Conservation (phyloP, 2,888 invertebrate genomes). For the Aquatica leii region DNA sequence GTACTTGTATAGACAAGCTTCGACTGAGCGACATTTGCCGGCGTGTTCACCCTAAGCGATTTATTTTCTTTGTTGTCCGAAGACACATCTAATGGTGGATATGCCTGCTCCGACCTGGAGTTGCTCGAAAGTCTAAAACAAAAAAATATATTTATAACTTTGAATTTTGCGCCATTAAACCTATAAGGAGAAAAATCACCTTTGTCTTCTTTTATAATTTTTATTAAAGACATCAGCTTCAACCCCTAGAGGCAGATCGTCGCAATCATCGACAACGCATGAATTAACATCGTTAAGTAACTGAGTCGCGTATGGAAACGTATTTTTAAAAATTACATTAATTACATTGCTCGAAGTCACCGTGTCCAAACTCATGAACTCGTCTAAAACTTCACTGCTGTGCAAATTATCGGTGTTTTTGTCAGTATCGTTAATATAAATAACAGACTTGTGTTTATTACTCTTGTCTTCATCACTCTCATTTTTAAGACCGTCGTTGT, state of each 20-base stretch:
- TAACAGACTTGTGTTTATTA: conserved; percentile 56
- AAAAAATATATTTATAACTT: conserved; percentile 1
- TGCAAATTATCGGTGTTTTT: conserved; percentile 31
- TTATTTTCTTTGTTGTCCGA: conserved; percentile 46
- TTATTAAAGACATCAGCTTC: conserved; percentile 56
- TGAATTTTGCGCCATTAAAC: conserved; percentile 14
- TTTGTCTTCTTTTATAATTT: conserved; percentile 44
- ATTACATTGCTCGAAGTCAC: conserved; percentile 53
- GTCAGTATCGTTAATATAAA: conserved; percentile 53
- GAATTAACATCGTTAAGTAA: conserved; percentile 55
- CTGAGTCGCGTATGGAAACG: conserved; percentile 56
- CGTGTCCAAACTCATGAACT: conserved; percentile 52
- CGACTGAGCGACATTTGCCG: conserved; percentile 49
- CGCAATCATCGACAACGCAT: conserved; percentile 48
- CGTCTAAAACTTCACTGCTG: conserved; percentile 54
- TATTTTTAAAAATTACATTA: conserved; percentile 57
- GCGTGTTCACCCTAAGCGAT: conserved; percentile 52
- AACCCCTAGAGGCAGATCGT: conserved; percentile 59
- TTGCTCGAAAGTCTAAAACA: conserved; percentile 64
- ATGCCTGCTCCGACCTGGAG: conserved; percentile 59
- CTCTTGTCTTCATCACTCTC: conserved; percentile 16
- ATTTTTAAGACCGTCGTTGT: neutral
- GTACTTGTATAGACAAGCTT: conserved; percentile 45
- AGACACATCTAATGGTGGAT: conserved; percentile 47
- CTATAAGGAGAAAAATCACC: no score